Percentiles rank a stretch among this genome's conserved stretches.
These are phyloP conservation scores for Drosophila malerkotliana DNA, from an alignment of 1,140 invertebrate genomes.

Conservation along the genomic window DNA sequence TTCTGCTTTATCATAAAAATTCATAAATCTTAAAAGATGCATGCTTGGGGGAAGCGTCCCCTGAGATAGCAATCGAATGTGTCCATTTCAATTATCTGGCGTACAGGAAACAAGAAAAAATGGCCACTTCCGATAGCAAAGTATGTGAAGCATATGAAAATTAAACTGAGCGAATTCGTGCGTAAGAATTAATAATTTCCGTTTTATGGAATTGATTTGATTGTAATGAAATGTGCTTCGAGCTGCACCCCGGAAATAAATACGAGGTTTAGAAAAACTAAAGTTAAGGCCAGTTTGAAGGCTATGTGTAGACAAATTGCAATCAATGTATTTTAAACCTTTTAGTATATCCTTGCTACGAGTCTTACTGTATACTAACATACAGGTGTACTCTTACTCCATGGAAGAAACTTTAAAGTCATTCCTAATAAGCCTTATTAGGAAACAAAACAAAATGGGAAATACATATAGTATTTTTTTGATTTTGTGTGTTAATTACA, in stretches of 20 bases:
- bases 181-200: slow-evolving; percentile 79
- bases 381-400: no score
- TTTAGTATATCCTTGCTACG: no score
- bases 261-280: slow-evolving; percentile 8
- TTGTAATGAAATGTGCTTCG: background rate
- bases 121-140: slow-evolving; percentile 37
- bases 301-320: no score
- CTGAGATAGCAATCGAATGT: slow-evolving; percentile 22
- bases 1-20: slow-evolving; percentile 62
- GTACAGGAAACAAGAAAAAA: slow-evolving; percentile 31
- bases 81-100: slow-evolving; percentile 70
- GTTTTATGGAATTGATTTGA: slow-evolving; percentile 38
- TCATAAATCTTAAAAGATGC: slow-evolving; percentile 59
- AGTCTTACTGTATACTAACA: no score
- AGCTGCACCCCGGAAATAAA: slow-evolving; percentile 38
- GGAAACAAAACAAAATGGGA: no score
- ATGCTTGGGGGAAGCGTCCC: slow-evolving; percentile 41
- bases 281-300: no score
- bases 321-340: no score
- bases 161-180: slow-evolving; percentile 77
- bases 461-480: no score
- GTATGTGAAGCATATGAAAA: slow-evolving; percentile 62
- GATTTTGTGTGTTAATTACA: no score
- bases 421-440: no score
- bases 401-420: no score